Evolutionary conservation across 1,140 invertebrate species (phyloP), one percentile per base, ranked within the genome.

Genomic region (Chlorops oryzae): DNA sequence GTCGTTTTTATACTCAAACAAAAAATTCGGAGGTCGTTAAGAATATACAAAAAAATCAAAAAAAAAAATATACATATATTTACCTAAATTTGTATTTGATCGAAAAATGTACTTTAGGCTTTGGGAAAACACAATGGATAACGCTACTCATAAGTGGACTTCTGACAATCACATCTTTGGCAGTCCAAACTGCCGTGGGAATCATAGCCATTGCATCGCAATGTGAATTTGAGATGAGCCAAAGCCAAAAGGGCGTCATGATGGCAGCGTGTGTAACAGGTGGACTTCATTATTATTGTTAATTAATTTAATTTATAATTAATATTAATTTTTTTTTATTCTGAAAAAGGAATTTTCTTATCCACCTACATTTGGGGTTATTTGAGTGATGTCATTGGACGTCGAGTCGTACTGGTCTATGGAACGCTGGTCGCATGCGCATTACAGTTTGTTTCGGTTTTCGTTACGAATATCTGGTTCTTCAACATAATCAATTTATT

Each of bases 61-160:
- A n/a, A n/a, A n/a, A n/a, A n/a, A n/a, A n/a, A n/a, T n/a, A n/a
- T n/a, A n/a, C n/a, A n/a, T n/a, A n/a, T n/a, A n/a, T n/a, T n/a
- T n/a, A n/a, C n/a, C n/a, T n/a, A n/a, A n/a, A n/a, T n/a, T n/a
- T n/a, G n/a, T n/a, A n/a, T n/a, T n/a, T n/a, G n/a, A n/a, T n/a
- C n/a, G n/a, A n/a, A n/a, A n/a, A n/a, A n/a, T n/a, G n/a, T n/a
- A n/a, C n/a, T 4, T 18, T 10, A 53, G 51, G 78, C 52, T 80
- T 79, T 56, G 79, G 79, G 4, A 79, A 77, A 57, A 77, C 78
- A 35, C 79, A 81, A 60, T 73, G 78, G 61, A 50, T 77, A 2
- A 56, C 80, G 5, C 60, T 80, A 12, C 51, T 79, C n/a, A 61
- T 65, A 13, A 65, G 62, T 50, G 65, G 65, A 2, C 45, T 69